Conservation (phyloP, 2,113 vertebrate species). For the Holacanthus passer region DNA sequence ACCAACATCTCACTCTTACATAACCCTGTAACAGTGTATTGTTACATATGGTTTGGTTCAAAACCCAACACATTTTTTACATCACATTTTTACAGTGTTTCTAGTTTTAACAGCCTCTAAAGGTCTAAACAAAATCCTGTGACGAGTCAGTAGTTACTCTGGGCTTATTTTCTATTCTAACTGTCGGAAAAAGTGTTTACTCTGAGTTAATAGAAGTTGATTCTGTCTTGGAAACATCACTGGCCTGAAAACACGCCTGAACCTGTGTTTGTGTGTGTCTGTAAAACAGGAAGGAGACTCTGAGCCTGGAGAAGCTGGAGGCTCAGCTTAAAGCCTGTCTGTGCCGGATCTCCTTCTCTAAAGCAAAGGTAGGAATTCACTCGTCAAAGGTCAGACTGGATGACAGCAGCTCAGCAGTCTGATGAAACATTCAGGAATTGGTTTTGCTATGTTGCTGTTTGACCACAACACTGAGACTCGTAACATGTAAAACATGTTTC, state of each 20-base stretch:
- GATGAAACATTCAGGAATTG: not conserved
- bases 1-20: conserved; percentile 1
- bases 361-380: conserved; percentile 92
- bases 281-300: conserved; percentile 87
- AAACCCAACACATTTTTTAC: not conserved
- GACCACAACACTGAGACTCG: not conserved
- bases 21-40: conserved; percentile 21
- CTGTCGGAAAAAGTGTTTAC: not conserved
- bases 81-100: not conserved
- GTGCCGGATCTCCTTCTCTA: conserved; percentile 94
- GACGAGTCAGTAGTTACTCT: too few species aligned
- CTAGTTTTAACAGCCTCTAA: not conserved
- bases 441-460: not conserved
- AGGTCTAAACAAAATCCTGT: not conserved
- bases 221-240: not conserved
- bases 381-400: not conserved
- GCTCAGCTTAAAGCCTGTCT: conserved; percentile 97
- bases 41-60: not conserved
- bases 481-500: not conserved
- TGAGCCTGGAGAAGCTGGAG: conserved; percentile 95
- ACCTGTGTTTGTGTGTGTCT: conserved; percentile 7
- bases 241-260: not conserved
- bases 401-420: not conserved
- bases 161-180: not conserved
- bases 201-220: not conserved